Conservation (phyloP, 2,888 invertebrate species). For the Corbicula japonica region DNA sequence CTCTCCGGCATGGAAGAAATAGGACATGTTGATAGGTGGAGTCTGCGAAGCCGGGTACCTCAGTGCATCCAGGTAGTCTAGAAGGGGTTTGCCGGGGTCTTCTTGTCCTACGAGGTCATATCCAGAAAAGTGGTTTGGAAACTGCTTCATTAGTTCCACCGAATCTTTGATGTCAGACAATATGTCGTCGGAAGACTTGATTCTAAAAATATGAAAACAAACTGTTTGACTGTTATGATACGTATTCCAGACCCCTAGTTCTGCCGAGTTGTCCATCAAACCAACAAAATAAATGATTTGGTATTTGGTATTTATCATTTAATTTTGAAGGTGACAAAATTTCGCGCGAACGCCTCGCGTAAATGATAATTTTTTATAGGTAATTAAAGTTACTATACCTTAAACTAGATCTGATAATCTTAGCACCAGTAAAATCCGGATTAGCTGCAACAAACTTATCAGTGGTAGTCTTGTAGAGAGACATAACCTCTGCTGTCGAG, state of each 20-base stretch:
- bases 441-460: conserved; percentile 68
- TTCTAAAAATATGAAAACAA: no score
- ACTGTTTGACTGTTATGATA: no score
- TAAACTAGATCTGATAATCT: conserved; percentile 74
- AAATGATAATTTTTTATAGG: no score
- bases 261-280: no score
- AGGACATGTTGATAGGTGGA: conserved; percentile 79
- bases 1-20: conserved; percentile 86
- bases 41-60: conserved; percentile 76
- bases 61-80: conserved; percentile 78
- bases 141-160: conserved; percentile 66
- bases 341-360: no score
- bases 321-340: no score
- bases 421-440: conserved; percentile 79
- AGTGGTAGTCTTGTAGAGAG: conserved; percentile 71
- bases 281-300: no score
- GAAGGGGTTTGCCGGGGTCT: conserved; percentile 76
- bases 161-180: conserved; percentile 68
- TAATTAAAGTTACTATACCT: conserved; percentile 61
- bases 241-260: no score
- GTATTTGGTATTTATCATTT: no score
- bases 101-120: conserved; percentile 85
- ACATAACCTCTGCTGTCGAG: conserved; percentile 65
- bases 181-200: conserved; percentile 46
- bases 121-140: conserved; percentile 80